Percentiles rank a stretch among this genome's conserved stretches.
These are phyloP conservation scores for Drosophila prolongata DNA, from an alignment of 2,888 invertebrate species.

Conservation along the genomic window DNA sequence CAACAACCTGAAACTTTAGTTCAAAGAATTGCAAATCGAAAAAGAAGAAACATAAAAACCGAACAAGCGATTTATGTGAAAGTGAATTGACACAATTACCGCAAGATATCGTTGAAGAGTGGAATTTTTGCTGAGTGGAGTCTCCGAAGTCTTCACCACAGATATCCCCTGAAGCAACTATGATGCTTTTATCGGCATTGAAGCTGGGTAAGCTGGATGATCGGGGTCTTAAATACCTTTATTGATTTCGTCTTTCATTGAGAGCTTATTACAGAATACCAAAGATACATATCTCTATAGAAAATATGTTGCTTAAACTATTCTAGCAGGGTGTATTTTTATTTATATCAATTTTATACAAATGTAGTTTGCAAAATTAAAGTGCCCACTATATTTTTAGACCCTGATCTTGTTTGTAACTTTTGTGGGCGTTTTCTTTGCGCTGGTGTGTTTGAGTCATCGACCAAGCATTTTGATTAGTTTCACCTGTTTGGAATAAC, in stretches of 20 bases:
- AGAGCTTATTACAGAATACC: background rate
- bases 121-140: constrained; percentile 15
- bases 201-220: constrained; percentile 82
- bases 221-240: background rate
- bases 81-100: constrained; percentile 77
- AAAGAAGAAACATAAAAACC: constrained; percentile 29
- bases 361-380: constrained; percentile 19
- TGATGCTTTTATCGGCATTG: constrained; percentile 84
- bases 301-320: no score
- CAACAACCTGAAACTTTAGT: constrained; percentile 60
- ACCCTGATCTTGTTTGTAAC: constrained; percentile 30
- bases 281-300: no score
- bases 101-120: constrained; percentile 14
- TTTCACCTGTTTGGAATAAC: constrained; percentile 56
- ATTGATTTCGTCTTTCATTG: constrained; percentile 30
- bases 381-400: background rate
- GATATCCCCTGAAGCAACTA: constrained; percentile 49
- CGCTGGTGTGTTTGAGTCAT: constrained; percentile 51
- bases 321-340: no score
- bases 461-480: constrained; percentile 33
- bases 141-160: constrained; percentile 13
- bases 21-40: constrained; percentile 58
- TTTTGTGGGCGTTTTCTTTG: constrained; percentile 55
- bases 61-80: constrained; percentile 76
- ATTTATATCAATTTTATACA: no score